Conservation (phyloP, 2,113 vertebrate species). For the Zosterops lateralis region DNA sequence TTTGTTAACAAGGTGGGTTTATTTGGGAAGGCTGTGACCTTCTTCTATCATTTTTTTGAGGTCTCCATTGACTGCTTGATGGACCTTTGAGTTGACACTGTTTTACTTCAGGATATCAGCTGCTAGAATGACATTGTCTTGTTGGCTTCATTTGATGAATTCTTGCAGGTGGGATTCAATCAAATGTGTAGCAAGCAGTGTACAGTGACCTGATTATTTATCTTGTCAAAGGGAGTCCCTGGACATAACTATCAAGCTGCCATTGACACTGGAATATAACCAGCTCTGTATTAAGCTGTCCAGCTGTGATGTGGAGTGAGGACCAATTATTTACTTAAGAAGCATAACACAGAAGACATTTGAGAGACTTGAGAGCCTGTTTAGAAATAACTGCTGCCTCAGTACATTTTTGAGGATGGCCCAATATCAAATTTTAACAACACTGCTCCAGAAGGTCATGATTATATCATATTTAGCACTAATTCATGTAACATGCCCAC, state of each 20-base stretch:
- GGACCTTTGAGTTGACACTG: not conserved
- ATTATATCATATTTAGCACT: not conserved
- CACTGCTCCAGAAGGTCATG: not conserved
- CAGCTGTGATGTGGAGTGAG: not conserved
- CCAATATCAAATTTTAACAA: not conserved
- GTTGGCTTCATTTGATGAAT: not conserved
- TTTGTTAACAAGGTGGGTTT: not conserved
- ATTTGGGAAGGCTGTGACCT: not conserved
- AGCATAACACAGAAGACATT: not conserved
- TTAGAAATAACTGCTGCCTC: not conserved
- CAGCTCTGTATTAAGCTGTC: not conserved
- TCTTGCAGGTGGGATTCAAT: slow-evolving; percentile 21
- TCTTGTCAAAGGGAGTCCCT: slow-evolving; percentile 27
- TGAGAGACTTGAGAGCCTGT: not conserved
- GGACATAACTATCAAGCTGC: not conserved
- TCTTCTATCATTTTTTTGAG: not conserved
- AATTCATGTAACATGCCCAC: not conserved
- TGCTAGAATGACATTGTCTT: not conserved
- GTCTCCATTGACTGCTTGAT: not conserved
- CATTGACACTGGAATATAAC: not conserved
- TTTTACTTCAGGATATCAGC: not conserved
- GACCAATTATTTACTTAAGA: not conserved
- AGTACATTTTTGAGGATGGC: not conserved
- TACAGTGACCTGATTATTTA: slow-evolving; percentile 5
- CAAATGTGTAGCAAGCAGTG: not conserved